Base-by-base conservation (phyloP, 1,140 invertebrate species). In the Planococcus citri region DNA sequence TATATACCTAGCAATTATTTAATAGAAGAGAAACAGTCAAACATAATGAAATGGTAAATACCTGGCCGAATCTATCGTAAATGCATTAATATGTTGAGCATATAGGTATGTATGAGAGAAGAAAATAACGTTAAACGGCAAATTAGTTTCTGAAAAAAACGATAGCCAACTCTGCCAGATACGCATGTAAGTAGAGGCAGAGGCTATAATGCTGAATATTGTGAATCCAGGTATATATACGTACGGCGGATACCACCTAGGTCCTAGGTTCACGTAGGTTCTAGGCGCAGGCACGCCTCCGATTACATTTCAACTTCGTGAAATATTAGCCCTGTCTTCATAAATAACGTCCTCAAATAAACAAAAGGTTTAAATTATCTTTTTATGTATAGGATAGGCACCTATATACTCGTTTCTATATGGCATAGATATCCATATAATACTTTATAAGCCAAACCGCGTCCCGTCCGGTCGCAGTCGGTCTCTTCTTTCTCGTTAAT, bases 241-340 rank as follows among this genome's bases (percentile, higher is more conserved):
- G n/a, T n/a, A n/a, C n/a, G n/a, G 60, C 21, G 22, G 60, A 64
- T 64, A 64, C 60, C 60, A 64, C 60, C 60, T 64, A 24, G 25
- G 60, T 64, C 60, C 25, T 25, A 24, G 21, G 60, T 64, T 25
- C 25, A 64, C 60, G 60, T 64, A 64, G 60, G 60, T 64, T 64
- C 60, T 20, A 58, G 51, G 51, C 10, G 22, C 60, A 64, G 60
- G 60, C 60, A 64, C 60, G 60, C 60, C 60, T 64, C 60, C 60
- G 60, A 64, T 64, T 64, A 64, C 60, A 64, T 64, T 64, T 64
- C 60, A 64, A 25, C 22, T 64, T 64, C 20, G 60, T 64, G 60
- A 64, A 64, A 64, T 64, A 64, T 64, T 64, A 64, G 60, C 60
- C 60, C 60, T 64, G 60, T 64, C 60, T 64, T 64, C 60, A 64